A percentile compares a stretch with the other conserved stretches of the same genome.
Conservation (phyloP, 2,113 vertebrate genomes). For the Thinocorus orbignyianus region DNA sequence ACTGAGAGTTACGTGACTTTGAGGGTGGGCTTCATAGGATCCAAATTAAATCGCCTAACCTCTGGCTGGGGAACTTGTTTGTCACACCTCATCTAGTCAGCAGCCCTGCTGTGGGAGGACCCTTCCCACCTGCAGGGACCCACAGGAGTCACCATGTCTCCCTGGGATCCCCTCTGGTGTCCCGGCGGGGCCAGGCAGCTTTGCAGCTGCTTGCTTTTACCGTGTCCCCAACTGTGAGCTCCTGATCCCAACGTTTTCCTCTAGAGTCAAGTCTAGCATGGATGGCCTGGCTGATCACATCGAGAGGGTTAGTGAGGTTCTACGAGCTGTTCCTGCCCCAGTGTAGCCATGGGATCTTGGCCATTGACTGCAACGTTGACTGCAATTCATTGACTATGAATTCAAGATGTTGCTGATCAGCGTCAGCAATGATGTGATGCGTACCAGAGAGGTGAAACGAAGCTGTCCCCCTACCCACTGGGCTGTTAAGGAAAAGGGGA, state of each 20-base stretch:
- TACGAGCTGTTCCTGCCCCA: not conserved
- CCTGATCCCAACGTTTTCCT: accelerated
- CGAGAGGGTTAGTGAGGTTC: accelerated
- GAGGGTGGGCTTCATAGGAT: not conserved
- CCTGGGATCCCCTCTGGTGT: not conserved
- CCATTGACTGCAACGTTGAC: not conserved
- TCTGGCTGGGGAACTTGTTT: not conserved
- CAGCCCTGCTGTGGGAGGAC: not conserved
- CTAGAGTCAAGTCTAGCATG: not conserved
- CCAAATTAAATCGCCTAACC: not conserved
- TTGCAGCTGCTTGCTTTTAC: not conserved
- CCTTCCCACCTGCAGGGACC: not conserved
- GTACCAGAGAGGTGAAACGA: not conserved
- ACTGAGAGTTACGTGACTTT: not conserved
- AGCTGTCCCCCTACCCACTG: not conserved
- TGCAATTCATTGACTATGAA: not conserved
- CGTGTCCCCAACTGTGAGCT: accelerated
- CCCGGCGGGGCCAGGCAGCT: not conserved
- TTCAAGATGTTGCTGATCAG: not conserved
- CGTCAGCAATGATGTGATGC: not conserved
- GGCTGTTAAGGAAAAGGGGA: not conserved
- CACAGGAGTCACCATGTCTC: not conserved
- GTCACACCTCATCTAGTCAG: not conserved
- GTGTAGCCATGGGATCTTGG: not conserved
- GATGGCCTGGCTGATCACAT: not conserved